Evolutionary conservation across 2,113 vertebrate genomes (phyloP).

Genomic region (Paradisaea rubra): DNA sequence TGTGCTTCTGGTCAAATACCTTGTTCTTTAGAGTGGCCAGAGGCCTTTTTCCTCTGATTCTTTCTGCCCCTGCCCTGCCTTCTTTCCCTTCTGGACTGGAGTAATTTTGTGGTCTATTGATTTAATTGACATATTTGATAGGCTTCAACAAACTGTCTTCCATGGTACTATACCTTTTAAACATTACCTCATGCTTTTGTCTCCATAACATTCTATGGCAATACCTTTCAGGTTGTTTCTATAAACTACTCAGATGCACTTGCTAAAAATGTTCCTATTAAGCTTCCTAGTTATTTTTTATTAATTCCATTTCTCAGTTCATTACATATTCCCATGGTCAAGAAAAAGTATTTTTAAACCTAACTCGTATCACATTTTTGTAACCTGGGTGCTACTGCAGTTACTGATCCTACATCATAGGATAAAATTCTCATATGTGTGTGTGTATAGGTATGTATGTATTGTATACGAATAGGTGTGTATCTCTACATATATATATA

Average conservation of each 20-base stretch:
- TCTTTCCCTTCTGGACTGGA: neutral
- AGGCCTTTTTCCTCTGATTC: neutral
- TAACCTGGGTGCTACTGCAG: neutral
- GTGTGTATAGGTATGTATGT: neutral
- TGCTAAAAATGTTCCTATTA: neutral
- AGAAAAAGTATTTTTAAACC: neutral
- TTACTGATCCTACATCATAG: neutral
- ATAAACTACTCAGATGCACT: neutral
- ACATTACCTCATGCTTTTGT: neutral
- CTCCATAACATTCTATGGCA: neutral
- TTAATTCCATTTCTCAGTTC: neutral
- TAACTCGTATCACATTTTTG: neutral
- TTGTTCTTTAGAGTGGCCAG: neutral
- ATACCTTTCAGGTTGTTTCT: neutral
- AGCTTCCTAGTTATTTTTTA: neutral
- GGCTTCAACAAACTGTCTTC: neutral
- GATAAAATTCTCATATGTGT: neutral
- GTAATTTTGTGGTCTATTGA: neutral
- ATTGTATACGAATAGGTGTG: accelerated
- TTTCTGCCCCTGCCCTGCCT: neutral
- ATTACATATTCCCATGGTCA: neutral
- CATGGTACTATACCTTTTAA: neutral
- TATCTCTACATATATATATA: accelerated
- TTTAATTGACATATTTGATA: neutral
- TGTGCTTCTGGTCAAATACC: neutral